Base-by-base conservation (phyloP, 2,113 vertebrate species). In the Periophthalmus modestus region DNA sequence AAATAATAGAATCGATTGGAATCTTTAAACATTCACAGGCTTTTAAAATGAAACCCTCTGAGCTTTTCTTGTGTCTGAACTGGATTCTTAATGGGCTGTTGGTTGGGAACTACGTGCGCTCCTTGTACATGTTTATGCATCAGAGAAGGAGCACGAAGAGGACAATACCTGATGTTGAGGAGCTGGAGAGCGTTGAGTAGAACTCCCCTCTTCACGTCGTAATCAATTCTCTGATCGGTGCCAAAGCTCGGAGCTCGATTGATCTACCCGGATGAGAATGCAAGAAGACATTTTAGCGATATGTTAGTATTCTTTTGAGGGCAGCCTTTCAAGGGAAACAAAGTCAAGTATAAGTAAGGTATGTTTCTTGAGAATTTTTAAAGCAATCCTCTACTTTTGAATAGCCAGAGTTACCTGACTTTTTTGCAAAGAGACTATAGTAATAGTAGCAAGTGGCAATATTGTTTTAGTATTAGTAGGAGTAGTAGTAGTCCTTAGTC, bases 171-270 rank as follows among this genome's bases (percentile, higher is more conserved):
- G 91, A 98, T 97, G 86, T 98, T 98, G 69, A 99, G 94, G 36
- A 99, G 94, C 84, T 98, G 96, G 80, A 99, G 84, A 19, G 97
- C 95, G 83, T 98, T 97, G 77, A 97, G 92, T 75, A 99, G 88
- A 81, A 96, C 98, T 2, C 97, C 97, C 87, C 95, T 97, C 92
- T 99, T 99, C 73, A 98, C 96, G 79, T 98, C 96, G 69, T 96
- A 96, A 93, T 99, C 97, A 91, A 99, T 98, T 94, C 96, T 98
- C 93, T 99, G 97, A 91, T 99, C 97, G 0, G 97, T 99, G 88
- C 97, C 97, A 87, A 98, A 99, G 89, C 97, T 99, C 36, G 97
- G 98, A 7, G 98, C 97, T 72, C 98, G 95, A 93, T 99, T 99
- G 92, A 99, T 98, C 97, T 99, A 92, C 65, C 89, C 21, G 80